These are phyloP conservation scores for Bombus ignitus DNA, from an alignment of 1,140 invertebrate genomes.

Conservation along the genomic window DNA sequence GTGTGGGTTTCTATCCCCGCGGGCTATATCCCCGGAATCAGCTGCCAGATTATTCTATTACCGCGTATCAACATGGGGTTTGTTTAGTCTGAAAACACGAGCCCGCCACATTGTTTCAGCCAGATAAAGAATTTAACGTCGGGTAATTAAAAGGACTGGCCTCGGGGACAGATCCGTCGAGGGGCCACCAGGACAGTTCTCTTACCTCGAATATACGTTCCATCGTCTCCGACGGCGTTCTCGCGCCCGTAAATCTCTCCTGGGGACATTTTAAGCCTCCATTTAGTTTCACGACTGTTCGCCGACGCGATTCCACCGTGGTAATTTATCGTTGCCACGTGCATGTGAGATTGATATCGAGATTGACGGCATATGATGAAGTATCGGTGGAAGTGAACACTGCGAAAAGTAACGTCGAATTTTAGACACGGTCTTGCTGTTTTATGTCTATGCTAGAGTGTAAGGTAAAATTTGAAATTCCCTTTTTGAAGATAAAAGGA, in stretches of 20 bases:
- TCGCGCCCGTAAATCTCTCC: conserved; percentile 65
- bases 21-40: conserved; percentile 83
- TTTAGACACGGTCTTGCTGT: background rate
- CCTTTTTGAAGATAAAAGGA: background rate
- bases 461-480: background rate
- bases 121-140: conserved; percentile 83
- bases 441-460: no score
- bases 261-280: conserved; percentile 67
- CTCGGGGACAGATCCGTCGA: conserved; percentile 59
- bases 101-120: conserved; percentile 82
- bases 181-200: conserved; percentile 25
- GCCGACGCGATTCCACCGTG: background rate
- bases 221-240: conserved; percentile 42
- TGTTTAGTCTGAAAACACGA: conserved; percentile 83
- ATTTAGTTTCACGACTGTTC: conserved; percentile 12
- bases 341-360: background rate
- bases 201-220: background rate
- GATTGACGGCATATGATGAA: no score
- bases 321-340: background rate
- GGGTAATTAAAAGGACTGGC: conserved; percentile 81
- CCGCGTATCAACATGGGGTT: conserved; percentile 83
- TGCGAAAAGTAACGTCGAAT: background rate
- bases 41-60: conserved; percentile 84
- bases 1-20: conserved; percentile 79
- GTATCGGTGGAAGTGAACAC: background rate